These are phyloP conservation scores for Cactoblastis cactorum DNA, from an alignment of 2,888 invertebrate genomes.

Conservation along the genomic window DNA sequence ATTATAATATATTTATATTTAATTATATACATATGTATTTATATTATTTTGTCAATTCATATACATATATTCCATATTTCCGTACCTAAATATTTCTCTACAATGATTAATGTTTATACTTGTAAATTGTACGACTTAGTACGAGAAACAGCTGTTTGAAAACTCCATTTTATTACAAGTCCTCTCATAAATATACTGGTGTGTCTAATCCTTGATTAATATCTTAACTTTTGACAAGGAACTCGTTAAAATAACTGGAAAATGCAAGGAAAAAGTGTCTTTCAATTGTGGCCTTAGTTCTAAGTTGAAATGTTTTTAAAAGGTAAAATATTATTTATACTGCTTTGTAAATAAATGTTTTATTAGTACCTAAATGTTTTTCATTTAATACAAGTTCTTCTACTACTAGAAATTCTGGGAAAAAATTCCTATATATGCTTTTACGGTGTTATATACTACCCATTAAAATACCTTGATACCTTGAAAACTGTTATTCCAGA, in stretches of 20 bases:
- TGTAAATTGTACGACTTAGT: neutral
- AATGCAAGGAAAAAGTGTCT: neutral
- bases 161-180: slow-evolving; percentile 25
- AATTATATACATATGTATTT: too few relatives aligned
- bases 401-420: too few relatives aligned
- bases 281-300: slow-evolving; percentile 17
- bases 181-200: slow-evolving; percentile 46
- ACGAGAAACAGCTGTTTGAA: slow-evolving; percentile 10
- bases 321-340: too few relatives aligned
- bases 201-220: slow-evolving; percentile 49
- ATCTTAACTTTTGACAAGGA: slow-evolving; percentile 32
- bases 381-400: too few relatives aligned
- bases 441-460: too few relatives aligned
- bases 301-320: neutral
- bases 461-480: too few relatives aligned
- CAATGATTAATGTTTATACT: neutral
- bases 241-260: neutral
- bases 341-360: neutral
- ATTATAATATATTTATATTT: too few relatives aligned
- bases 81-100: neutral
- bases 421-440: too few relatives aligned
- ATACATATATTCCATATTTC: too few relatives aligned
- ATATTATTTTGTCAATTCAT: too few relatives aligned
- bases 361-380: neutral
- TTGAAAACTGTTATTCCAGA: too few relatives aligned